Evolutionary conservation across 92 coral and sea anemone genomes (phyloP).

Genomic region (Phenganax stokvisi): DNA sequence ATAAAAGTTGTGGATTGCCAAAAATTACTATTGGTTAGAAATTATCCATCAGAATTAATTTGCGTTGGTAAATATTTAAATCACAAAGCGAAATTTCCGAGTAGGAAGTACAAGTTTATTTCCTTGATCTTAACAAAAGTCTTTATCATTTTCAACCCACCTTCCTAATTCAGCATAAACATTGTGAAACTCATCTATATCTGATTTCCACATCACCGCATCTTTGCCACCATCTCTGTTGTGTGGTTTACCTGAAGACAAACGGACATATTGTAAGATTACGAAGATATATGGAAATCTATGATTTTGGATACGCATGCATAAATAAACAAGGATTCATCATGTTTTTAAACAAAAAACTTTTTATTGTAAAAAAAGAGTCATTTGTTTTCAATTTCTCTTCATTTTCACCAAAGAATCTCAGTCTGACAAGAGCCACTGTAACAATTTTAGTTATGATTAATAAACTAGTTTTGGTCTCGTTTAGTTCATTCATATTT

Average conservation of each 20-base stretch:
- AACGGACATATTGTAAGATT: conserved; percentile 5
- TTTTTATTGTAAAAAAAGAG: not conserved
- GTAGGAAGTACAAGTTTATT: not conserved
- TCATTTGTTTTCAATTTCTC: not conserved
- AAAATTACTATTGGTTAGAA: too few relatives aligned
- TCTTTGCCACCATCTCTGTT: conserved; percentile 27
- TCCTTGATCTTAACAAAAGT: not conserved
- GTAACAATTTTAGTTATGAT: not conserved
- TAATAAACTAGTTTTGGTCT: not conserved
- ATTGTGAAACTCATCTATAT: conserved; percentile 70
- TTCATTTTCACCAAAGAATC: not conserved
- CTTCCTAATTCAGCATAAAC: conserved; percentile 98
- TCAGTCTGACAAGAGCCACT: not conserved
- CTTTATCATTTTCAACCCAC: conserved; percentile 42
- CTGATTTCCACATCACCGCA: conserved; percentile 61
- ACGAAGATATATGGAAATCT: not conserved
- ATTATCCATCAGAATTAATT: too few relatives aligned
- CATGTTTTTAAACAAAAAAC: conserved; percentile 5
- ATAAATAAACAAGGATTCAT: conserved; percentile 4
- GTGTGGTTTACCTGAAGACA: not conserved
- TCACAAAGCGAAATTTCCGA: not conserved
- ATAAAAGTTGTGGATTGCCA: too few relatives aligned
- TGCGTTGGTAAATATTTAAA: not conserved
- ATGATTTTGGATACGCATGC: conserved; percentile 3
- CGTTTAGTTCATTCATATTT: not conserved